Evolutionary conservation across 1,140 invertebrate genomes (phyloP).

Genomic region (Drosophila erecta): DNA sequence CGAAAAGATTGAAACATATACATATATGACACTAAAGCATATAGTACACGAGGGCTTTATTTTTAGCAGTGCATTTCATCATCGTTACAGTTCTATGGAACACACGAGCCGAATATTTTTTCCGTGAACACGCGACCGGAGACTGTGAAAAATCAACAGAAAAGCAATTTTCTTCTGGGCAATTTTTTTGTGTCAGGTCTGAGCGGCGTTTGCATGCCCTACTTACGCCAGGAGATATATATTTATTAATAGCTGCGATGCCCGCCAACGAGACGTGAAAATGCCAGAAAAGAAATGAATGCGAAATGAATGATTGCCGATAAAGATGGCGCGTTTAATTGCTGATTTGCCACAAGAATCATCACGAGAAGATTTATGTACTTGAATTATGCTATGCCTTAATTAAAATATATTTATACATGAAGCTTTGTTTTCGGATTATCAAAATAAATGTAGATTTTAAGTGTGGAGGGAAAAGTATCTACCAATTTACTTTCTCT

Average conservation of each 20-base stretch:
- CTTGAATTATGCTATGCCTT: conserved; percentile 42
- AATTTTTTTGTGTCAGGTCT: conserved; percentile 42
- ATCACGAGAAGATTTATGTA: conserved; percentile 21
- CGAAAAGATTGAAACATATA: too few species aligned
- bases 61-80: conserved; percentile 16
- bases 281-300: conserved; percentile 27
- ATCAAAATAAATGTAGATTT: too few species aligned
- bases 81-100: conserved; percentile 36
- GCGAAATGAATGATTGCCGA: conserved; percentile 35
- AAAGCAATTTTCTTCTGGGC: conserved; percentile 33
- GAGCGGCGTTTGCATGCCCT: conserved; percentile 68
- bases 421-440: conserved; percentile 6
- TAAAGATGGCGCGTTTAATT: conserved; percentile 36
- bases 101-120: conserved; percentile 49
- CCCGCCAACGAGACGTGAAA: conserved; percentile 33
- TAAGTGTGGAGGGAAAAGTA: too few species aligned
- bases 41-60: background rate
- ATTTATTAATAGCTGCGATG: conserved; percentile 53
- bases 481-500: background rate
- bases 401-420: conserved; percentile 29
- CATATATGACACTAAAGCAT: too few species aligned
- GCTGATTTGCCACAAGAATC: conserved; percentile 29
- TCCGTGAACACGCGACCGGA: conserved; percentile 62
- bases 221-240: conserved; percentile 46
- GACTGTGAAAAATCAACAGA: conserved; percentile 72